Evolutionary conservation across 2,797 vertebrate species (phyloP), one percentile per base, ranked within the genome.

Genomic region (Syngnathus acus): DNA sequence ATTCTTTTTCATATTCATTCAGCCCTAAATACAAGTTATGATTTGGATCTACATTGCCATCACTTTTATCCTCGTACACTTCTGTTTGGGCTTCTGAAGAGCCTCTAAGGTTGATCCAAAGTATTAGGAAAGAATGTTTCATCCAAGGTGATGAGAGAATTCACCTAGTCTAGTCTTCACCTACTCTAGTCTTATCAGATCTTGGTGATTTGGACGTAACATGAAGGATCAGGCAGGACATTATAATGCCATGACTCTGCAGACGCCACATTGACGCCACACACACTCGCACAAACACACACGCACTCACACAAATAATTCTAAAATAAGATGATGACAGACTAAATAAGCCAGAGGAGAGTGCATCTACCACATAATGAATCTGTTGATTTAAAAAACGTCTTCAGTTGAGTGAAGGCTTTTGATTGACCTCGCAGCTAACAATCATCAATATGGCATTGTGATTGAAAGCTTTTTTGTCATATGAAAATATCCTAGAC

Each of bases 41-140:
- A 57, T 17, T 57, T 57, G 37, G 26, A 9, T 21, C 2, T 53
- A 21, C 13, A 5, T 16, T 14, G 37, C 13, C 8, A 2, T 3
- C 5, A 32, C 38, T 8, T 37, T 3, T 8, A 32, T 32, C 19
- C 10, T 32, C 32, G 32, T 32, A 32, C 1, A 42, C 6, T 38
- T 9, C 48, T 40, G 57, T 64, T 66, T 69, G 1, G 6, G 47
- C 68, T 69, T 81, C 84, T 74, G 77, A 78, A 81, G 81, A 78
- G 82, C 80, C 84, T 82, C 79, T 68, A 85, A 83, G 83, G 83
- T 81, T 84, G 83, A 89, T 89, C 91, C 86, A 78, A 84, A 93
- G 89, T 89, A 93, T 94, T 94, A 93, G 73, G 76, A 70, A 92
- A 93, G 93, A 95, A 94, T 94, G 93, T 94, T 92, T 94, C 90